Evolutionary conservation across 2,797 vertebrate genomes (phyloP), one percentile per base, ranked within the genome.

Genomic region (Sphenodon punctatus): DNA sequence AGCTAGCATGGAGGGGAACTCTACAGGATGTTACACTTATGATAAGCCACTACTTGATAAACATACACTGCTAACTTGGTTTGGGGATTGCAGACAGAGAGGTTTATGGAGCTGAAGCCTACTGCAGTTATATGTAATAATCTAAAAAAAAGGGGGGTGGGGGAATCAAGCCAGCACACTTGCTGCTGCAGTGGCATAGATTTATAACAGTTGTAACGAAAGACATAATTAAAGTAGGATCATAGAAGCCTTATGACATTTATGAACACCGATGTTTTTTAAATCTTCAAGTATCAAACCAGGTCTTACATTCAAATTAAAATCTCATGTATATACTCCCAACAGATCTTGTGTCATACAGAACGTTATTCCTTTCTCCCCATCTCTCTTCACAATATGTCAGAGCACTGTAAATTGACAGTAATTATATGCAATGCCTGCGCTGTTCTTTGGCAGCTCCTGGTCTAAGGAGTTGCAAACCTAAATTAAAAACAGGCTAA

Each of bases 401-500:
- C 93, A 92, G 90, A 92, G 89, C 78, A 92, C 15, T 87, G 90
- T 85, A 92, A 93, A 94, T 38, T 93, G 94, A 94, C 95, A 94
- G 91, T 95, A 95, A 95, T 95, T 94, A 95, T 76, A 95, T 94
- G 90, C 94, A 93, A 93, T 75, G 93, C 79, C 87, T 69, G 77
- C 88, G 93, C 89, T 93, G 90, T 86, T 94, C 92, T 88, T 91
- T 90, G 91, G 95, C 93, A 96, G 94, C 75, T 94, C 92, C 86
- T 91, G 92, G 94, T 93, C 93, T 92, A 94, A 92, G 90, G 95
- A 93, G 93, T 93, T 90, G 92, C 93, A 94, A 94, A 95, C 89
- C 88, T 90, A 95, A 95, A 96, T 95, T 94, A 95, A 93, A 94
- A 95, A 92, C 90, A 94, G 27, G 56, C 91, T 94, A 92, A 94